These are phyloP conservation scores for Lemur catta DNA, from an alignment of 2,797 vertebrate species.

Conservation along the genomic window DNA sequence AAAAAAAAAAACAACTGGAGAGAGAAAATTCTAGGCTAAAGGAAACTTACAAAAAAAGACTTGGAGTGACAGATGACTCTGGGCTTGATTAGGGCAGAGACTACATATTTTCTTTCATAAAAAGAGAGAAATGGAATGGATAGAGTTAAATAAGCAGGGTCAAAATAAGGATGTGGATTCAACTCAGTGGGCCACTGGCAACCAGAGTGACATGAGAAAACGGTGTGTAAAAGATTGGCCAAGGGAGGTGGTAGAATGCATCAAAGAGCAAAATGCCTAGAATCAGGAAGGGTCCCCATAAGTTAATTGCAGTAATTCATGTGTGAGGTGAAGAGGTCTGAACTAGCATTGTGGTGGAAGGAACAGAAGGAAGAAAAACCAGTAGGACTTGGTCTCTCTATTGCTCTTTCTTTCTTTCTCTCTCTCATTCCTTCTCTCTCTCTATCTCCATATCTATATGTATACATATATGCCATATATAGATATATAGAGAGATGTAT, in stretches of 20 bases:
- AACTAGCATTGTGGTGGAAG: neutral
- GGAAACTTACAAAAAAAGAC: neutral
- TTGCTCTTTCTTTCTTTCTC: neutral
- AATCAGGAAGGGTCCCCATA: neutral
- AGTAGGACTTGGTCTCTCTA: neutral
- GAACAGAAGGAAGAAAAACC: slow-evolving; percentile 23
- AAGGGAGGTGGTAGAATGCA: neutral
- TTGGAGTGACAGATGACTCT: neutral
- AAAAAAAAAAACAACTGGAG: neutral
- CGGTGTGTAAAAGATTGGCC: neutral
- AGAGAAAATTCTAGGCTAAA: neutral
- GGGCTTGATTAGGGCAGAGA: neutral
- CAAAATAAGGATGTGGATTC: neutral
- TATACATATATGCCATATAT: neutral
- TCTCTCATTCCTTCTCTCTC: neutral
- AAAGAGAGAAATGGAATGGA: neutral
- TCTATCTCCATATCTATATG: neutral
- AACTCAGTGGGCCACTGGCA: neutral
- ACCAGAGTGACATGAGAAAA: neutral
- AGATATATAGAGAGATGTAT: too few species aligned
- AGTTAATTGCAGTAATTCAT: neutral
- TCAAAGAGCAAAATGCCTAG: neutral
- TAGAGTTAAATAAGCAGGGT: neutral
- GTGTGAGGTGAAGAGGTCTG: neutral
- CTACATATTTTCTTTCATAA: neutral